Evolutionary conservation across 2,888 invertebrate species (phyloP), one percentile per base, ranked within the genome.

Genomic region (Cepaea hortensis): DNA sequence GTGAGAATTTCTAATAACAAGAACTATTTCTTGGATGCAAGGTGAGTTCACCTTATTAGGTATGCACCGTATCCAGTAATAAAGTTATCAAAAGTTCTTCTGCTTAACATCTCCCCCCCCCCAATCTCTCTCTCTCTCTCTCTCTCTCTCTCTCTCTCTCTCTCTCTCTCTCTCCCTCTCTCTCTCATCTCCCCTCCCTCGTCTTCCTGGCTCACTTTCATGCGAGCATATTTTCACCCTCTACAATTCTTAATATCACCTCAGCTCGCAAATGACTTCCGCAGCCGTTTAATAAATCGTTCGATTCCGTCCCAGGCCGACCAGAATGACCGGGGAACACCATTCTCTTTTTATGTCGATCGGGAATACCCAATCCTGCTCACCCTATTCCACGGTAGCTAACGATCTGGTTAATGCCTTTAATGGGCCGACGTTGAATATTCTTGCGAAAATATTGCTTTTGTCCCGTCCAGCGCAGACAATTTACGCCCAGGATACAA

Each of bases 191-290:
- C 6, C 1, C 2, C 55, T 55, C 11, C 55, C 55, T 11, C 6
- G 7, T 55, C 55, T 55, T 2, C 55, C 55, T 55, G 55, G 55
- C 55, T 11, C 55, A 6, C 65, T 3, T 73, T 65, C 48, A 13
- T 68, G 15, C 76, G 50, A 62, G 15, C 62, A 75, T 75, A 61
- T n/a, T 75, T 48, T 46, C 61, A 23, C 62, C 46, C 65, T 75
- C 76, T 65, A 35, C 46, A 65, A 20, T 20, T 62, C 61, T 50
- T 48, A 75, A 76, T 76, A 76, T 84, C 46, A 65, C 75, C 75
- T n/a, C 83, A 13, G 61, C 62, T 75, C 61, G 48, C 84, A 76
- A 84, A 84, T 84, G 76, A 76, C 84, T 84, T 84, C 84, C 84
- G 84, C 46, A 76, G 23, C 20, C 18, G 62, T 62, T 84, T 76